These are phyloP conservation scores for Perca fluviatilis DNA, from an alignment of 2,113 vertebrate genomes.

Conservation along the genomic window DNA sequence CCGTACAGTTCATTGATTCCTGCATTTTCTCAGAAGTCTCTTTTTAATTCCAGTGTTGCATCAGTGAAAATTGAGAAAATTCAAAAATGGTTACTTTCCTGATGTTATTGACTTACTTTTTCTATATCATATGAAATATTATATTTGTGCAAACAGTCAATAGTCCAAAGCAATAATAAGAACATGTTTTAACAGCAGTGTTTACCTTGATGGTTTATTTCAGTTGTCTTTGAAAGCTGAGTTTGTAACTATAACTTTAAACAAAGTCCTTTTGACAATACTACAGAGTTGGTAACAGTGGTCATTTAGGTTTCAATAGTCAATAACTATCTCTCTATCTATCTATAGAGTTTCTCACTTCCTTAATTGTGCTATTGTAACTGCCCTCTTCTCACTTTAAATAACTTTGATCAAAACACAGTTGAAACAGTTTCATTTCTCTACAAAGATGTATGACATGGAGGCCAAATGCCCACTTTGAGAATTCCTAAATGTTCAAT, in stretches of 20 bases:
- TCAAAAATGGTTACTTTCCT: not conserved
- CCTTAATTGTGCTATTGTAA: not conserved
- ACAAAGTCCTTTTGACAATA: not conserved
- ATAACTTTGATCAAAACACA: not conserved
- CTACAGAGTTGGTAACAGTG: too few relatives aligned
- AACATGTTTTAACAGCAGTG: not conserved
- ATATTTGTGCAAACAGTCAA: not conserved
- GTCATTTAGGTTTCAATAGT: not conserved
- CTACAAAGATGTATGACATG: not conserved
- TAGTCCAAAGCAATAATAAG: not conserved
- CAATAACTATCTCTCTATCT: not conserved
- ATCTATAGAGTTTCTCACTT: not conserved
- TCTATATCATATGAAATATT: not conserved
- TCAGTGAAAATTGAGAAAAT: not conserved
- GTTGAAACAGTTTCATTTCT: conserved; percentile 18
- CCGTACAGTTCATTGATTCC: not conserved
- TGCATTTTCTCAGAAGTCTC: not conserved
- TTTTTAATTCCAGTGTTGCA: not conserved
- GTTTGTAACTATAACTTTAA: not conserved
- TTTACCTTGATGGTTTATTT: not conserved
- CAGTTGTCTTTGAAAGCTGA: not conserved
- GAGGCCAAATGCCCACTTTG: not conserved
- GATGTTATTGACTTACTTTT: not conserved
- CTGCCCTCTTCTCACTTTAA: not conserved
- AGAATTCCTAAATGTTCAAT: not conserved